A percentile compares a stretch with the other conserved stretches of the same genome.
phyloP scores from a whole-genome alignment of 2,797 vertebrate genomes.

The Sebastes diploproa region DNA sequence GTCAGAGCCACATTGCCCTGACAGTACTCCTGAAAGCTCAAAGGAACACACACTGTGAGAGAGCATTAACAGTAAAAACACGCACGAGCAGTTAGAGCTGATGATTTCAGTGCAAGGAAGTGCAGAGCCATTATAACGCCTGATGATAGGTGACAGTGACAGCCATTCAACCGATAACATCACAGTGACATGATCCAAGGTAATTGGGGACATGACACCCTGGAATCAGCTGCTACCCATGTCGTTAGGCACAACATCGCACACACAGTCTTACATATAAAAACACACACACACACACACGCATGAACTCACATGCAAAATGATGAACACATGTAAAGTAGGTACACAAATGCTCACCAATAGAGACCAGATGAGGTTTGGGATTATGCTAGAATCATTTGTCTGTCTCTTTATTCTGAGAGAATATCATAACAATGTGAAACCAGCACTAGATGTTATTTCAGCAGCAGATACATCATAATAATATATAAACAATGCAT shows the following conservation, averaged over 20 bases:
- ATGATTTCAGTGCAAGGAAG: background rate
- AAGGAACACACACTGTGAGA: background rate
- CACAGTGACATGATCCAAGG: constrained; percentile 65
- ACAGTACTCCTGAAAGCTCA: background rate
- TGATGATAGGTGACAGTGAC: constrained; percentile 53
- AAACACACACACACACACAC: background rate
- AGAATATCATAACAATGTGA: background rate
- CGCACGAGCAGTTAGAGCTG: background rate
- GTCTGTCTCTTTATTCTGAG: background rate
- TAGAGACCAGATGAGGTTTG: background rate
- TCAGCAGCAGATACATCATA: background rate
- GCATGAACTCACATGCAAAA: background rate
- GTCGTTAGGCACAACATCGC: background rate
- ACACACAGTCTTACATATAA: background rate
- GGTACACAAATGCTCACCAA: background rate
- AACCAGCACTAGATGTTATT: background rate
- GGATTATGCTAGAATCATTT: background rate
- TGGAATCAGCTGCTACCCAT: constrained; percentile 53
- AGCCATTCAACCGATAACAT: constrained; percentile 59
- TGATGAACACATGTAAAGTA: background rate
- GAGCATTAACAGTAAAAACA: background rate
- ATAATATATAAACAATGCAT: background rate
- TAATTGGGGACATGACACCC: constrained; percentile 68
- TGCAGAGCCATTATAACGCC: background rate
- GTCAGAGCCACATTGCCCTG: background rate